Conservation (phyloP, 2,888 invertebrate genomes). For the Epicampocera succincta region DNA sequence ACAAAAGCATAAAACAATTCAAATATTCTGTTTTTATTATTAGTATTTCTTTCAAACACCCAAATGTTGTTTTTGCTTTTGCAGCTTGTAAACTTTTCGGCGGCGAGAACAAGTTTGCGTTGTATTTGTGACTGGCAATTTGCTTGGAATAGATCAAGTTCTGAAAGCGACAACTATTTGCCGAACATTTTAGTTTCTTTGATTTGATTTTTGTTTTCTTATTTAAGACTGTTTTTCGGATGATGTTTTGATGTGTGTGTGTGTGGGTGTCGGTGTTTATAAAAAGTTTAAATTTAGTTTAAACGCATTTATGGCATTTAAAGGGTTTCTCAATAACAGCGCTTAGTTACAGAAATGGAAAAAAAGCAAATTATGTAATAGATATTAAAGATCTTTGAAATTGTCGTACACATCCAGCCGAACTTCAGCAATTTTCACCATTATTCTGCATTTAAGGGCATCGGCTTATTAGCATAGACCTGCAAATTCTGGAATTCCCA, state of each 20-base stretch:
- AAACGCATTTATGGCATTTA: too few relatives aligned
- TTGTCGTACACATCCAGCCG: too few relatives aligned
- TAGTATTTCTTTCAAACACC: neutral
- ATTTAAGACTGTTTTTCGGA: conserved; percentile 8
- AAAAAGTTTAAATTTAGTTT: conserved; percentile 21
- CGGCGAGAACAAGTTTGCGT: conserved; percentile 9
- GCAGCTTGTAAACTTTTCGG: conserved; percentile 1
- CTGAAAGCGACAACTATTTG: neutral
- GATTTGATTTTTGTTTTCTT: neutral
- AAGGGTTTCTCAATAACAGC: too few relatives aligned
- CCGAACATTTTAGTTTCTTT: neutral
- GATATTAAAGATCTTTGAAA: too few relatives aligned
- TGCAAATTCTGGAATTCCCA: too few relatives aligned
- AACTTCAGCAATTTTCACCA: too few relatives aligned
- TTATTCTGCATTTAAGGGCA: too few relatives aligned
- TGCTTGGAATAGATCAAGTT: conserved; percentile 29
- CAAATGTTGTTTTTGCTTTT: conserved; percentile 20
- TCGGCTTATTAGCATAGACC: too few relatives aligned
- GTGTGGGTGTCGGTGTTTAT: neutral
- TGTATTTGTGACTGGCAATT: neutral
- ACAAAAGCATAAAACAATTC: neutral
- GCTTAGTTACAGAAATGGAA: too few relatives aligned
- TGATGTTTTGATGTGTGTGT: neutral
- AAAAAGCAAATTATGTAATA: too few relatives aligned
- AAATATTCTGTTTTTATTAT: neutral